Evolutionary conservation across 2,797 vertebrate species (phyloP), one percentile per base, ranked within the genome.

Genomic region (Phalanger gymnotis): DNA sequence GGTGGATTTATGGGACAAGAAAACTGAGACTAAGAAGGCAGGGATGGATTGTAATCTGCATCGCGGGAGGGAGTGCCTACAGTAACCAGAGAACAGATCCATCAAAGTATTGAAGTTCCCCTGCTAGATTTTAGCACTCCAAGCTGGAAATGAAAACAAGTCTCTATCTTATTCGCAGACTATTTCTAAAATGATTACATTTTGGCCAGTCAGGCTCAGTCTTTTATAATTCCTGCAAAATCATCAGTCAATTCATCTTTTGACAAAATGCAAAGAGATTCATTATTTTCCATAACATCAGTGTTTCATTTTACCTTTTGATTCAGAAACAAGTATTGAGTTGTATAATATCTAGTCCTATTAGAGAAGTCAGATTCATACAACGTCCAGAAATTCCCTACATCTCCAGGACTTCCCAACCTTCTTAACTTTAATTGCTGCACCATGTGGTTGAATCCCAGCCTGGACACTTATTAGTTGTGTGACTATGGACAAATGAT

Each of bases 141-240:
- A 93, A 90, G 94, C 53, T 95, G 53, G 91, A 97, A 97, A 95
- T 96, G 95, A 94, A 94, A 96, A 81, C 94, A 96, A 95, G 94
- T 92, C 95, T 96, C 94, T 57, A 90, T 96, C 93, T 96, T 95
- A 53, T 97, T 96, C 93, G 92, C 56, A 93, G 92, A 97, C 61
- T 13, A 73, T 97, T 97, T 95, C 40, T 47, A 93, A 53, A 91
- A 94, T 19, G 90, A 73, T 94, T 66, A 93, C 96, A 73, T 96
- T 93, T 97, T 95, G 93, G 95, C 95, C 93, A 96, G 53, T 92
- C 96, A 96, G 56, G 34, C 73, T 93, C 91, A 90, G 91, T 93
- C 96, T 96, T 94, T 91, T 81, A 54, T 95, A 53, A 95, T 92
- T 95, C 90, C 51, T 94, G 51, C 91, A 54, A 54, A 95, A 94